Evolutionary conservation across 1,140 invertebrate species (phyloP).

Genomic region (Bombus sylvicola): DNA sequence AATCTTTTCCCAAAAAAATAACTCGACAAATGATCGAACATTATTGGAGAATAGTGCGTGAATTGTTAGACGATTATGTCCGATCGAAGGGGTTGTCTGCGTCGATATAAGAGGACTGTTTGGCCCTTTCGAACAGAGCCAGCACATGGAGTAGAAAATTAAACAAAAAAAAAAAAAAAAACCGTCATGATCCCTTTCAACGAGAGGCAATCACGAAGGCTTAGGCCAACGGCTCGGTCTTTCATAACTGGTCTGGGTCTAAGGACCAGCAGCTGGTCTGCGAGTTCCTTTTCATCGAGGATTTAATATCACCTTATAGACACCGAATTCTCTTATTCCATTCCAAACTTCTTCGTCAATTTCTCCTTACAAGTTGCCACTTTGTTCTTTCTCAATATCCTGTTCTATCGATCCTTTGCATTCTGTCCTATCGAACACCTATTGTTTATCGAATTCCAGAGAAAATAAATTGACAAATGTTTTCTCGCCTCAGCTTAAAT

Average conservation of each 20-base stretch:
- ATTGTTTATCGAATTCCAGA: not conserved
- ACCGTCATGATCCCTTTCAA: conserved; percentile 66
- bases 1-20: not conserved
- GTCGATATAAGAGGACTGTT: not conserved
- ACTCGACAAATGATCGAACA: not conserved
- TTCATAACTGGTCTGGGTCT: conserved; percentile 59
- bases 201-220: conserved; percentile 68
- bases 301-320: conserved; percentile 68
- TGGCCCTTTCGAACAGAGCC: conserved; percentile 9
- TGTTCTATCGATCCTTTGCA: not conserved
- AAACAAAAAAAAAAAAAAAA: conserved; percentile 74
- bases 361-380: not conserved
- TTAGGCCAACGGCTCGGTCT: conserved; percentile 50
- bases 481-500: not conserved
- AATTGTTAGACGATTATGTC: not conserved
- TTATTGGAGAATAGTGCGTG: not conserved
- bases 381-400: conserved; percentile 38
- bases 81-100: not conserved
- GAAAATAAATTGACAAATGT: not conserved
- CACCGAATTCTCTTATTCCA: conserved; percentile 57
- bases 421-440: not conserved
- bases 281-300: conserved; percentile 68
- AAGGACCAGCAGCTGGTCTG: conserved; percentile 46
- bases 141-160: conserved; percentile 60
- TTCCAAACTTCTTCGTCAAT: conserved; percentile 18